Percentiles rank a stretch among this genome's conserved stretches.
Evolutionary conservation across 2,113 vertebrate species (phyloP).

Genomic region (Pygoscelis adeliae): DNA sequence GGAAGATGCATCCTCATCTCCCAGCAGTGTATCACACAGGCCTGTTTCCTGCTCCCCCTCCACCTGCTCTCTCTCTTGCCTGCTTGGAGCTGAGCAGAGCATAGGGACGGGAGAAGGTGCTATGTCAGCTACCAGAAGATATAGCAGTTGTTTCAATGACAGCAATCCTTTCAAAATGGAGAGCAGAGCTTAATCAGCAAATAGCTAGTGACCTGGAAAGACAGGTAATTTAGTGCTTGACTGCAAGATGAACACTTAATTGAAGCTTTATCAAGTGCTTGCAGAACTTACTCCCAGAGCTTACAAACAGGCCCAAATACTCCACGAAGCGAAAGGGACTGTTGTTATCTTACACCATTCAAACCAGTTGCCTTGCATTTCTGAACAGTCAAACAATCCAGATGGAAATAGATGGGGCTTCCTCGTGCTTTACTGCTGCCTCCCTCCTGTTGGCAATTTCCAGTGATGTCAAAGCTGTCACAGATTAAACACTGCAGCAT

Average conservation of each 20-base stretch:
- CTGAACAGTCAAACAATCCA: neutral
- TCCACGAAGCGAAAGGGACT: neutral
- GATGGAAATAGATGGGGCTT: neutral
- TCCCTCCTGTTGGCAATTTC: neutral
- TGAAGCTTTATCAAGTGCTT: conserved; percentile 8
- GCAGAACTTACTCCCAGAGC: neutral
- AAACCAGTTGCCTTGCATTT: neutral
- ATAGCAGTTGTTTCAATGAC: neutral
- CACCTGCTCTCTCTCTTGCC: neutral
- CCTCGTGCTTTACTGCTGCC: fast-evolving
- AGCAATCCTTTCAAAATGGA: conserved; percentile 2
- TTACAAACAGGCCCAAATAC: neutral
- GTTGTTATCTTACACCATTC: neutral
- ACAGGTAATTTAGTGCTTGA: conserved; percentile 11
- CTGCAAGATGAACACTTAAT: conserved; percentile 16
- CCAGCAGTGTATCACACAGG: neutral
- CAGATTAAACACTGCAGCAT: neutral
- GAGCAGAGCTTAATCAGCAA: conserved; percentile 20
- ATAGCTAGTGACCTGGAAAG: conserved; percentile 32
- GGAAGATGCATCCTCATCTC: neutral
- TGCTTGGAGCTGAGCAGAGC: neutral
- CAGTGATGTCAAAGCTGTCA: neutral
- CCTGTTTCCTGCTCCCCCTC: neutral
- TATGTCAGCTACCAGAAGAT: neutral
- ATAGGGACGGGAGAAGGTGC: neutral